A percentile compares a stretch with the other conserved stretches of the same genome.
These are phyloP conservation scores for Acanthurus lineatus DNA, from an alignment of 2,797 vertebrate species.

Conservation along the genomic window DNA sequence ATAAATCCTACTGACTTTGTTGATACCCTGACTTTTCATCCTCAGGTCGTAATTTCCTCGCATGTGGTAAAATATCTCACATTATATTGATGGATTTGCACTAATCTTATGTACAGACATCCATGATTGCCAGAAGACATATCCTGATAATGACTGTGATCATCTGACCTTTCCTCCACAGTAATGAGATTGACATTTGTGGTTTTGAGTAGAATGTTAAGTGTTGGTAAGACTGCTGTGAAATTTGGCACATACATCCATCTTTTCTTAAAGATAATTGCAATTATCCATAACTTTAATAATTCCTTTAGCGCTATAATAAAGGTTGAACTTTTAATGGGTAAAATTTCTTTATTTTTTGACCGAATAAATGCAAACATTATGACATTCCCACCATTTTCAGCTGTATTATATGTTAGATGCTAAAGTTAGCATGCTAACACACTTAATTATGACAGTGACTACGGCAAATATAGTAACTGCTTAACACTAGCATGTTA, in stretches of 20 bases:
- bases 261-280: not conserved
- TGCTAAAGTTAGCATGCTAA: not conserved
- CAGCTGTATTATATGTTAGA: not conserved
- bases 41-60: not conserved
- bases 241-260: not conserved
- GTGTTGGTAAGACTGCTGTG: not conserved
- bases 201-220: not conserved
- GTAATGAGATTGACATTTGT: not conserved
- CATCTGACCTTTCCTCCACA: not conserved
- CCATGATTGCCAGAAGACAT: not conserved
- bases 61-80: not conserved
- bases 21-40: not conserved
- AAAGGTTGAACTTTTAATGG: too few species aligned
- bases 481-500: not conserved
- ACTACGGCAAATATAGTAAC: not conserved
- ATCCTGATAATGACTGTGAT: not conserved
- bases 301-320: too few species aligned
- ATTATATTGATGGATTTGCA: not conserved
- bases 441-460: not conserved
- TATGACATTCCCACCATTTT: too few species aligned
- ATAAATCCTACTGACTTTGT: not conserved
- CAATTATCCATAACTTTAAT: not conserved
- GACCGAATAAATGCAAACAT: not conserved
- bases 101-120: not conserved
- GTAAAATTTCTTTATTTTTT: not conserved